phyloP scores from a whole-genome alignment of 2,113 vertebrate genomes.

The Prionailurus bengalensis region DNA sequence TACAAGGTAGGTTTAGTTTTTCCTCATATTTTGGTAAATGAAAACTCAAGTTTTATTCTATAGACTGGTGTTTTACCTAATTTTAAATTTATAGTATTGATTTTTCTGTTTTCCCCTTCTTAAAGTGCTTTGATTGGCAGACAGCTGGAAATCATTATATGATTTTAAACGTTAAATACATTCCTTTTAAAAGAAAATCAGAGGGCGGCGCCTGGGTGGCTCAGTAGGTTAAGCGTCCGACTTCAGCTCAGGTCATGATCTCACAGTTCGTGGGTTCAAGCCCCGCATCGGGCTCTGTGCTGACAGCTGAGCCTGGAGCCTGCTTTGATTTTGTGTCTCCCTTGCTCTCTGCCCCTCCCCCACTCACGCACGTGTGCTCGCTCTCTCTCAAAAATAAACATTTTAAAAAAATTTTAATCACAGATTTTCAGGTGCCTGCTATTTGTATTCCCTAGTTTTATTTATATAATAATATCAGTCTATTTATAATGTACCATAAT shows the following conservation, averaged over 20 bases:
- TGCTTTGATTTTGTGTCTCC: no score
- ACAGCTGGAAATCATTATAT: conserved; percentile 42
- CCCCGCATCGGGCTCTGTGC: no score
- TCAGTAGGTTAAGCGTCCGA: no score
- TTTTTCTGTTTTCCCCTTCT: conserved; percentile 42
- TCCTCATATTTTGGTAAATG: not conserved
- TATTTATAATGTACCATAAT: not conserved
- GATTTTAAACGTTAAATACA: conserved; percentile 45
- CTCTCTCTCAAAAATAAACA: no score
- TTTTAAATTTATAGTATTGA: not conserved
- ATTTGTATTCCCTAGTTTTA: not conserved
- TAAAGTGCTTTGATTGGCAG: not conserved
- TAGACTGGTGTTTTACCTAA: not conserved
- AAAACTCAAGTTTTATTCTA: conserved; percentile 28
- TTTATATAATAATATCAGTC: not conserved
- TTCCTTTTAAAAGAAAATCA: conserved; percentile 53
- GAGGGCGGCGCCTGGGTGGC: no score
- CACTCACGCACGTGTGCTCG: no score
- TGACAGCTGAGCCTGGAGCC: no score
- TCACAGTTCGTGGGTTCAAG: no score
- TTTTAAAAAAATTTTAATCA: not conserved
- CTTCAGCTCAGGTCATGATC: no score
- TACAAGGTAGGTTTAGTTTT: conserved; percentile 90
- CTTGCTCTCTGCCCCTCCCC: no score
- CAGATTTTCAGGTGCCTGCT: conserved; percentile 5